Conservation (phyloP, 2,888 invertebrate species). For the Chironomus riparius region DNA sequence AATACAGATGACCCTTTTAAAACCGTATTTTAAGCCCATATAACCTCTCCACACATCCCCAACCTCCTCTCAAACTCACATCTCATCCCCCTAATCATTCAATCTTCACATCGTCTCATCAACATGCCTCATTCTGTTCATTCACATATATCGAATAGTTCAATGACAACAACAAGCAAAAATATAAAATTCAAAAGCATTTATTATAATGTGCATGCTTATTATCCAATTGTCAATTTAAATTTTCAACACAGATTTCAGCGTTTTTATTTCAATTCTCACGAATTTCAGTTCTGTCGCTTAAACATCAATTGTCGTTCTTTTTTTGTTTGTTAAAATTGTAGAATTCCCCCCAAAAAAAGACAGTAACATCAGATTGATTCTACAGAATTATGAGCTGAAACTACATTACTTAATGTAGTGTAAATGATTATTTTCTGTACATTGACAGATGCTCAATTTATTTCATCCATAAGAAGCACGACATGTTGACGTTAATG, state of each 20-base stretch:
- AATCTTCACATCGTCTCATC: too few relatives aligned
- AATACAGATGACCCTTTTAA: too few relatives aligned
- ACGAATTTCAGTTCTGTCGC: not conserved
- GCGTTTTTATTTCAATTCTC: not conserved
- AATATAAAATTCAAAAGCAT: too few relatives aligned
- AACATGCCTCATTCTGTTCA: too few relatives aligned
- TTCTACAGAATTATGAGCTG: not conserved
- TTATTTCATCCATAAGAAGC: not conserved
- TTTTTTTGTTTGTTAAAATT: not conserved
- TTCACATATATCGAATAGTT: too few relatives aligned
- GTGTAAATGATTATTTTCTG: not conserved
- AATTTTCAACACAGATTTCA: not conserved
- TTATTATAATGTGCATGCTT: not conserved
- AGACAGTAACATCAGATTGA: not conserved
- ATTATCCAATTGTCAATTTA: not conserved
- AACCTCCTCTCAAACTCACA: too few relatives aligned
- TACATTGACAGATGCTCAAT: not conserved
- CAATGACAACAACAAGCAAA: too few relatives aligned
- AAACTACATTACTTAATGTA: not conserved
- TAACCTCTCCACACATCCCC: too few relatives aligned
- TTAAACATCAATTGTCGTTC: not conserved
- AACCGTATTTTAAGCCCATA: too few relatives aligned
- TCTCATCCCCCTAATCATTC: too few relatives aligned
- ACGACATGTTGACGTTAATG: too few relatives aligned
- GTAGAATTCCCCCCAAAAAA: not conserved